Percentiles rank a stretch among this genome's conserved stretches.
Conservation (phyloP, 2,797 vertebrate genomes). For the Sebastes nivosus region DNA sequence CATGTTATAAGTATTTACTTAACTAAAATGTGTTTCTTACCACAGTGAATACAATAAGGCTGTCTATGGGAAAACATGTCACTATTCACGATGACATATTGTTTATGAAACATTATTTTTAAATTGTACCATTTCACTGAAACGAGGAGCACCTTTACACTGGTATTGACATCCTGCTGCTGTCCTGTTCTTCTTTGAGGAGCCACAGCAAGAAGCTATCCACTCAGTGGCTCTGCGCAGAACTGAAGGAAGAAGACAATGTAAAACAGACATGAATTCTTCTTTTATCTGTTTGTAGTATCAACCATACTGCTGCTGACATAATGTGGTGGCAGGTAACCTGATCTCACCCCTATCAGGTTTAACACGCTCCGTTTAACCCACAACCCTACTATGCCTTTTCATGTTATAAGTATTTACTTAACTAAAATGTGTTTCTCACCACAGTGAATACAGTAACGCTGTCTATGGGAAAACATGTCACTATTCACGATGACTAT, state of each 20-base stretch:
- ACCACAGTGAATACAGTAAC: not conserved
- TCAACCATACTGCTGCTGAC: slow-evolving; percentile 19
- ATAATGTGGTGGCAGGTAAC: slow-evolving; percentile 31
- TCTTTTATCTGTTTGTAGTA: slow-evolving; percentile 8
- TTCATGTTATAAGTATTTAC: not conserved
- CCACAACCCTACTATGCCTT: not conserved
- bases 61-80: not conserved
- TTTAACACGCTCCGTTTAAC: not conserved
- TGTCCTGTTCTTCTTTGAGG: slow-evolving; percentile 20
- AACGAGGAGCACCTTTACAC: slow-evolving; percentile 36
- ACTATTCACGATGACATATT: not conserved
- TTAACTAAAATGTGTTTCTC: not conserved
- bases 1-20: not conserved
- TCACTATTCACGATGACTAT: not conserved
- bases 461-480: not conserved
- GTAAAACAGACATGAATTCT: not conserved
- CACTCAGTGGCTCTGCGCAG: slow-evolving; percentile 46
- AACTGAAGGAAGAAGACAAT: slow-evolving; percentile 34
- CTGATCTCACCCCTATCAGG: slow-evolving; percentile 45
- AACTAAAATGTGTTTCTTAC: not conserved
- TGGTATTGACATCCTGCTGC: slow-evolving; percentile 34
- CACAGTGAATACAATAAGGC: not conserved
- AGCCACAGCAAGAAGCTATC: slow-evolving; percentile 62
- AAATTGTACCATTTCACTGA: not conserved
- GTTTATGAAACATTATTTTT: not conserved